Conservation (phyloP, 1,140 invertebrate genomes). For the Sipha flava region DNA sequence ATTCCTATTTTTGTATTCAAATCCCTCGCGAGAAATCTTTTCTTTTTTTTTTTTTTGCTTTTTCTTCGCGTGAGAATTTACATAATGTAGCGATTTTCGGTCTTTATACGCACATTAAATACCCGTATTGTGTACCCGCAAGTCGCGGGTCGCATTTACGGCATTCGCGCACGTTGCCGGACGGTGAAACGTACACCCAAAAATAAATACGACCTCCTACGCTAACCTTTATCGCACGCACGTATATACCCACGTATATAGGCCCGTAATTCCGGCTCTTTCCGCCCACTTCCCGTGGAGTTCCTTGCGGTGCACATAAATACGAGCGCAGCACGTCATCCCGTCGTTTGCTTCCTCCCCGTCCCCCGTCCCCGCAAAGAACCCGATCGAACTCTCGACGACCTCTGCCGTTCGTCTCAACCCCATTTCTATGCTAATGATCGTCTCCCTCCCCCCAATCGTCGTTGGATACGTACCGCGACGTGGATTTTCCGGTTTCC, state of each 20-base stretch:
- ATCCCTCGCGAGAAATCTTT: background rate
- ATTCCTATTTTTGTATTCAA: background rate
- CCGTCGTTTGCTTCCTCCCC: no score
- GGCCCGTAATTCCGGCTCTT: background rate
- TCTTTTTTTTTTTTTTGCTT: no score
- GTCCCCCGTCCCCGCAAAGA: no score
- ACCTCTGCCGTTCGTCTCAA: background rate
- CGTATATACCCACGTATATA: background rate
- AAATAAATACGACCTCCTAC: background rate
- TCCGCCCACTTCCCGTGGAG: background rate
- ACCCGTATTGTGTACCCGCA: no score
- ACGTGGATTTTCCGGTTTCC: background rate
- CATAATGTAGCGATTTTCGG: background rate
- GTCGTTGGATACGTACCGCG: background rate
- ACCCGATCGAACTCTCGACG: background rate
- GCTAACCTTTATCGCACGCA: background rate
- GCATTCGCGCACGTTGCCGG: background rate
- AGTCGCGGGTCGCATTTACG: background rate
- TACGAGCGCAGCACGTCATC: no score
- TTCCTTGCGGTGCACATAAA: no score
- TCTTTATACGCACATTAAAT: no score
- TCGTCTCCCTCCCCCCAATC: background rate
- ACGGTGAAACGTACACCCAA: no score
- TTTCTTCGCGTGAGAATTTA: background rate
- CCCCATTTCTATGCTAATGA: conserved; percentile 26